These are phyloP conservation scores for Halcyon leucocephala DNA, from an alignment of 2,797 vertebrate species.

Conservation along the genomic window DNA sequence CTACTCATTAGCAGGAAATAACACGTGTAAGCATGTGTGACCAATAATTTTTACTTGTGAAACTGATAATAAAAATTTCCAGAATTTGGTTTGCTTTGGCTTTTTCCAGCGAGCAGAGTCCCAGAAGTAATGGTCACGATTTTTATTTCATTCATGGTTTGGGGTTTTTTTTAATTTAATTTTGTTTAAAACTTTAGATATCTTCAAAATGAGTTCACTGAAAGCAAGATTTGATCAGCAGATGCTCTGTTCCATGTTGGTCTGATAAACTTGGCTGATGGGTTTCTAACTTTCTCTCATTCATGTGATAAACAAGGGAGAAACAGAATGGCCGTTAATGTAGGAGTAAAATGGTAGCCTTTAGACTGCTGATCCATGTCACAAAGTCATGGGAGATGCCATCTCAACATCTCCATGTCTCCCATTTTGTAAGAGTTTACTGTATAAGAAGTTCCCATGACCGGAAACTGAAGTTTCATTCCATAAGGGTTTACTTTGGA, in stretches of 20 bases:
- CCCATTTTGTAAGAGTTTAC: not conserved
- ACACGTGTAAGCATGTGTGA: not conserved
- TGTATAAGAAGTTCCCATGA: conserved; percentile 22
- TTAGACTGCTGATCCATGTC: not conserved
- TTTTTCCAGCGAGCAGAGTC: not conserved
- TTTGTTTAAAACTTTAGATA: not conserved
- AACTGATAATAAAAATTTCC: not conserved
- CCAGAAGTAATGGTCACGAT: accelerated
- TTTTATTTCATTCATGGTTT: not conserved
- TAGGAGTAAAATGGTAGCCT: not conserved
- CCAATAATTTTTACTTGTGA: not conserved
- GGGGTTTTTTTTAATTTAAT: not conserved
- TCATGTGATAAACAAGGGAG: not conserved
- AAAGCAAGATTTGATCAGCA: not conserved
- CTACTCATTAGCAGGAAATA: not conserved
- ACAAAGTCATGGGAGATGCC: not conserved
- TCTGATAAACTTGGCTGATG: not conserved
- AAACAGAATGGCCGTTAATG: not conserved
- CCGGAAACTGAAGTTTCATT: conserved; percentile 7
- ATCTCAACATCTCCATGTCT: not conserved
- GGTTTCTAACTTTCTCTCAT: not conserved
- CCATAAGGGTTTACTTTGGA: conserved; percentile 59
- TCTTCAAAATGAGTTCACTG: not conserved
- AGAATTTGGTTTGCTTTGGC: not conserved
- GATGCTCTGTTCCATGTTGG: not conserved